Evolutionary conservation across 2,797 vertebrate species (phyloP).

Genomic region (Danio kyathit): DNA sequence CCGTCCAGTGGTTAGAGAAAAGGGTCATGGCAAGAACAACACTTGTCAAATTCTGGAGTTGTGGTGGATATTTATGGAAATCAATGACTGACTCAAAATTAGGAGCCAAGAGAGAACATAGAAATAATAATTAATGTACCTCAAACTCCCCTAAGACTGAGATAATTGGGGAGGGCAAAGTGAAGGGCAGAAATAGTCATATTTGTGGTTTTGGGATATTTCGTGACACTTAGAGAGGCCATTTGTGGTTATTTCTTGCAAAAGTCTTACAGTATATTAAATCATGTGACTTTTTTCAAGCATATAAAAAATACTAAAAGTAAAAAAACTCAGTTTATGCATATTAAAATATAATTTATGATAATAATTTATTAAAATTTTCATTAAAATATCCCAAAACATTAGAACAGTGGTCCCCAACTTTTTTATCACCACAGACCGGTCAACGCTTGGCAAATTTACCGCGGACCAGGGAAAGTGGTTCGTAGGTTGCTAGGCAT

Average conservation of each 20-base stretch:
- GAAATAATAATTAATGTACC: slow-evolving; percentile 4
- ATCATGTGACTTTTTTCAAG: too few relatives aligned
- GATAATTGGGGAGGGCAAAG: slow-evolving; percentile 5
- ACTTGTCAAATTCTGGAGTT: slow-evolving; percentile 4
- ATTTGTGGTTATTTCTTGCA: not conserved
- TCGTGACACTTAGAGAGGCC: not conserved
- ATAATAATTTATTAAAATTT: too few relatives aligned
- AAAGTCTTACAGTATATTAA: not conserved
- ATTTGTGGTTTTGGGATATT: not conserved
- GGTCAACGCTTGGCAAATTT: too few relatives aligned
- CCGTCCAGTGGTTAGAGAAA: not conserved
- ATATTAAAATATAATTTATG: not conserved
- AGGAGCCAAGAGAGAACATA: not conserved
- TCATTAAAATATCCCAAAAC: too few relatives aligned
- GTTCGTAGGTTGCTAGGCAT: too few relatives aligned
- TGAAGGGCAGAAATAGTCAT: not conserved
- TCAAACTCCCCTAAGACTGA: slow-evolving; percentile 12
- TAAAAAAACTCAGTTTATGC: not conserved
- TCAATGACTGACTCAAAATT: slow-evolving; percentile 15
- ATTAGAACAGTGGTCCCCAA: too few relatives aligned
- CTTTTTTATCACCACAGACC: too few relatives aligned
- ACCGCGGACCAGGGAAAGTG: too few relatives aligned
- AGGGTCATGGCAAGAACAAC: slow-evolving; percentile 2
- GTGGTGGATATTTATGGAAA: slow-evolving; percentile 15
- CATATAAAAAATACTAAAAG: too few relatives aligned